These are phyloP conservation scores for Coccyzus lansbergi DNA, from an alignment of 2,797 vertebrate species.

Conservation along the genomic window DNA sequence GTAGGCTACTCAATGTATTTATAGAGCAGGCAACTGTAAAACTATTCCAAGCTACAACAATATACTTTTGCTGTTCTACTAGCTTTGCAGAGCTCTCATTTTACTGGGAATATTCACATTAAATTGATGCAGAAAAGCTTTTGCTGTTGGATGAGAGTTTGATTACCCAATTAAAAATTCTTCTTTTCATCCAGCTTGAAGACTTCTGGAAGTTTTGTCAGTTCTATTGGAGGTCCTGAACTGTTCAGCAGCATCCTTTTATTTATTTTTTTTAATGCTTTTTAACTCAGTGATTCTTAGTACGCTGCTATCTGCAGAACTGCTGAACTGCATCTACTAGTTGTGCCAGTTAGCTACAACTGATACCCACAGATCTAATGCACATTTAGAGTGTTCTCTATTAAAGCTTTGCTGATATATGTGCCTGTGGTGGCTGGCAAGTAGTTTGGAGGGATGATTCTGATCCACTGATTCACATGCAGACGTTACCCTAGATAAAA, in stretches of 20 bases:
- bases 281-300: background rate
- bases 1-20: background rate
- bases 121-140: background rate
- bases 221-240: background rate
- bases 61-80: background rate
- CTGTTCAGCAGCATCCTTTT: background rate
- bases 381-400: background rate
- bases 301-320: background rate
- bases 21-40: background rate
- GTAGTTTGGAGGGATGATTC: background rate
- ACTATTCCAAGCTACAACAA: background rate
- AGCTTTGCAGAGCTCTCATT: background rate
- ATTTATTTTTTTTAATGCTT: background rate
- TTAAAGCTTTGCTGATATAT: background rate
- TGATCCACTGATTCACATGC: background rate
- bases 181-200: background rate
- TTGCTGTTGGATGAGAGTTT: background rate
- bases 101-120: background rate
- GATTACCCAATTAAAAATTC: background rate
- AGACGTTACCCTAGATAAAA: background rate
- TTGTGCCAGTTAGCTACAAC: background rate
- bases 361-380: background rate
- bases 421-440: background rate
- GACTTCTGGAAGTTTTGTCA: background rate
- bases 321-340: background rate